phyloP scores from a whole-genome alignment of 2,888 invertebrate species.

The Ceramica pisi region DNA sequence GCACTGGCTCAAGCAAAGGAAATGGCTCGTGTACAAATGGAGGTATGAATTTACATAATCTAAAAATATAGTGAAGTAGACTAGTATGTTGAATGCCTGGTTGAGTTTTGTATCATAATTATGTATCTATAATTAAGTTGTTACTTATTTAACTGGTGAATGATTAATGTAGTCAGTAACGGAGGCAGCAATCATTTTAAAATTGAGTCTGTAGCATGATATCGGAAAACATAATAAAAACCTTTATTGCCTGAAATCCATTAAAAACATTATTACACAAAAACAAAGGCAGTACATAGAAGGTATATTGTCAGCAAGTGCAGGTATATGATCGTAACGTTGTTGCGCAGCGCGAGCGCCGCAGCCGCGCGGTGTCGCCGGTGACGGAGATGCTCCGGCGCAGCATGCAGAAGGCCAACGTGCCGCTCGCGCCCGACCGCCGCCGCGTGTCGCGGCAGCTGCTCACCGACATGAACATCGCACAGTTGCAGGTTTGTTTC shows the following conservation, averaged over 20 bases:
- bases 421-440: constrained; percentile 95
- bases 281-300: neutral
- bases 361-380: constrained; percentile 94
- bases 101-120: constrained; percentile 24
- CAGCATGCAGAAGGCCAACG: constrained; percentile 95
- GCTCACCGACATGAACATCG: constrained; percentile 97
- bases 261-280: neutral
- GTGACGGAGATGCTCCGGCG: constrained; percentile 96
- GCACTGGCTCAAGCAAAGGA: constrained; percentile 97
- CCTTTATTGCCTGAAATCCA: neutral
- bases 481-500: constrained; percentile 92
- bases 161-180: neutral
- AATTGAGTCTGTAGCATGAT: neutral
- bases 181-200: neutral
- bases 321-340: constrained; percentile 3
- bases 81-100: constrained; percentile 7
- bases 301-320: neutral
- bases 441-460: constrained; percentile 96
- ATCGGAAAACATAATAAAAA: neutral
- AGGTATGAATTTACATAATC: constrained; percentile 85
- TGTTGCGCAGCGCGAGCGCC: constrained; percentile 86
- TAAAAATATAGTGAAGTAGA: constrained; percentile 7
- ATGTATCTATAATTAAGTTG: constrained; percentile 27
- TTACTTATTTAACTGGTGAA: constrained; percentile 11
- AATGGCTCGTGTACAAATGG: constrained; percentile 98